Conservation (phyloP, 2,888 invertebrate genomes). For the Lithophane ornitopus region DNA sequence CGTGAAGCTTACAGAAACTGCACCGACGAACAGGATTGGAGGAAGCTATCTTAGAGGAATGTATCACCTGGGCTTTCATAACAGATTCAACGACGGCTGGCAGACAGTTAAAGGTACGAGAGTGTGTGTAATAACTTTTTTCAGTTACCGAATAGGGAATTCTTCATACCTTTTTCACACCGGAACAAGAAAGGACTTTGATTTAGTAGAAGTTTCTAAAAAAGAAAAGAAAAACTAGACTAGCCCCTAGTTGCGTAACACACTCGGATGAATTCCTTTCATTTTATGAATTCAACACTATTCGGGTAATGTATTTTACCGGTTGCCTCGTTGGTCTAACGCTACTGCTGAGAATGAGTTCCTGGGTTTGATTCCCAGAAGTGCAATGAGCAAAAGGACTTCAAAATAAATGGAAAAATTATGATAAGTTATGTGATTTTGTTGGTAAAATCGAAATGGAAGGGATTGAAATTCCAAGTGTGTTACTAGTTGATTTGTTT, state of each 20-base stretch:
- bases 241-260: background rate
- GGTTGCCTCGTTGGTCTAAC: background rate
- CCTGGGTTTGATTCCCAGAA: background rate
- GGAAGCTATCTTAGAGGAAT: slow-evolving; percentile 36
- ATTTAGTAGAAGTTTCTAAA: too few species aligned
- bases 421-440: background rate
- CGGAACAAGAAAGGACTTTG: background rate
- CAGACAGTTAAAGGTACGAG: slow-evolving; percentile 27
- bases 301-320: background rate
- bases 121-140: background rate
- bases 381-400: background rate
- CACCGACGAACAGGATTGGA: background rate
- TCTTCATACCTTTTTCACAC: background rate
- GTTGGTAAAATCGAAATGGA: background rate
- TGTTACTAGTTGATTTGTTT: too few species aligned
- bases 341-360: background rate
- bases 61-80: slow-evolving; percentile 41
- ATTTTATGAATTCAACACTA: background rate
- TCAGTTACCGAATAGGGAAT: background rate
- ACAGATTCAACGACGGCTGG: slow-evolving; percentile 28
- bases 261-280: background rate
- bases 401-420: background rate
- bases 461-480: background rate
- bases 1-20: background rate
- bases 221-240: background rate